Base-by-base conservation (phyloP, 2,797 vertebrate genomes). In the Lemur catta region DNA sequence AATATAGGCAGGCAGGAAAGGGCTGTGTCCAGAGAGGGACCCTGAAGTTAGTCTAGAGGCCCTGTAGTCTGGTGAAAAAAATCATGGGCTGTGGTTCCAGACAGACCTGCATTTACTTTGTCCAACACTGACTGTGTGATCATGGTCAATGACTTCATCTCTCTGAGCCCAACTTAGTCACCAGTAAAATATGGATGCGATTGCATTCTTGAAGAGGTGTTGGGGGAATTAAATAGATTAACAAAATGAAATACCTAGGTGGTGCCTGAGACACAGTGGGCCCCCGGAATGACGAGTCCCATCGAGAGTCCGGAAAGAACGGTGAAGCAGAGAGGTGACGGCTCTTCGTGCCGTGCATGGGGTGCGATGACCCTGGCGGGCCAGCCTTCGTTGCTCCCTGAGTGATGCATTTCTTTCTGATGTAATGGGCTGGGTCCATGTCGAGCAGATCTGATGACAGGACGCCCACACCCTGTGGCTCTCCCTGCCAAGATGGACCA, bases 371-470 rank as follows among this genome's bases (percentile, higher is more conserved):
- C 72, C 72, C 89, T 3, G 0, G 43, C 50, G 89, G 88, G 93
- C 87, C 87, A 80, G 35, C 79, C 79, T 50, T 78, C 48, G 26
- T 8, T 67, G 67, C 55, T 97, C 84, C 84, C 76, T 2, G 15
- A 91, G 85, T 94, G 96, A 96, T 89, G 91, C 1, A 52, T 81
- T 95, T 94, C 76, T 86, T 93, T 96, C 96, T 97, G 97, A 97
- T 88, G 97, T 97, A 96, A 98, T 97, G 96, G 97, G 95, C 74
- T 91, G 97, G 94, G 96, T 94, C 50, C 1, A 92, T 96, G 96
- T 97, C 87, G 0, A 92, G 76, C 94, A 71, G 87, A 91, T 96
- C 87, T 71, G 97, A 97, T 97, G 97, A 97, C 95, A 96, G 94
- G 59, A 95, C 84, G 81, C 93, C 94, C 96, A 96, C 97, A 88